These are phyloP conservation scores for Tetheella fluctuosa DNA, from an alignment of 2,888 invertebrate genomes.

Conservation along the genomic window DNA sequence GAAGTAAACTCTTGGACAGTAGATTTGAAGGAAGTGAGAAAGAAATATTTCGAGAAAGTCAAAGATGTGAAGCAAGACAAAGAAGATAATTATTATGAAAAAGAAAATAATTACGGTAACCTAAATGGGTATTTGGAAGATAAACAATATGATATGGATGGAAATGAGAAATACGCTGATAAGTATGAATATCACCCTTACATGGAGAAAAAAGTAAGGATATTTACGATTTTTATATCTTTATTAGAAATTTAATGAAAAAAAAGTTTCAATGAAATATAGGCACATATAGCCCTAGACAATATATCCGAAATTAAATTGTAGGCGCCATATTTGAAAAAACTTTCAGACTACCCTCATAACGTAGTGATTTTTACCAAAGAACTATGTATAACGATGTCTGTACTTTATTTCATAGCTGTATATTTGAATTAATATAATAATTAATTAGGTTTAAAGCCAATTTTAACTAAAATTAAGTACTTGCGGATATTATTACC, in stretches of 20 bases:
- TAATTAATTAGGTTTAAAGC: too few species aligned
- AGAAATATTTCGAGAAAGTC: constrained; percentile 54
- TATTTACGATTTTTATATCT: constrained; percentile 15
- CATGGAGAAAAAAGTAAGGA: constrained; percentile 67
- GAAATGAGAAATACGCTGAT: constrained; percentile 47
- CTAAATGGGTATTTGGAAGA: neutral
- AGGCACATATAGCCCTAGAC: too few species aligned
- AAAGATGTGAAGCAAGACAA: constrained; percentile 27
- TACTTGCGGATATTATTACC: too few species aligned
- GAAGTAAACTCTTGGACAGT: constrained; percentile 68
- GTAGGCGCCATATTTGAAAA: neutral
- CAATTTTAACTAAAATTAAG: too few species aligned
- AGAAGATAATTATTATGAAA: constrained; percentile 25
- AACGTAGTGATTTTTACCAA: too few species aligned
- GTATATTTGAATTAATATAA: too few species aligned
- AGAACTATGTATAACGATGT: too few species aligned
- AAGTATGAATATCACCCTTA: constrained; percentile 58
- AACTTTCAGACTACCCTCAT: neutral
- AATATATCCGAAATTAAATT: too few species aligned
- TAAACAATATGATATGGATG: constrained; percentile 27
- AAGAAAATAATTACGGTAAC: constrained; percentile 30
- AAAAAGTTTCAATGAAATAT: too few species aligned
- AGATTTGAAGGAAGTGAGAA: constrained; percentile 65
- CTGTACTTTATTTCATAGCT: too few species aligned
- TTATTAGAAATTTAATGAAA: neutral